phyloP scores from a whole-genome alignment of 2,797 vertebrate species.

The Anas flavirostris region DNA sequence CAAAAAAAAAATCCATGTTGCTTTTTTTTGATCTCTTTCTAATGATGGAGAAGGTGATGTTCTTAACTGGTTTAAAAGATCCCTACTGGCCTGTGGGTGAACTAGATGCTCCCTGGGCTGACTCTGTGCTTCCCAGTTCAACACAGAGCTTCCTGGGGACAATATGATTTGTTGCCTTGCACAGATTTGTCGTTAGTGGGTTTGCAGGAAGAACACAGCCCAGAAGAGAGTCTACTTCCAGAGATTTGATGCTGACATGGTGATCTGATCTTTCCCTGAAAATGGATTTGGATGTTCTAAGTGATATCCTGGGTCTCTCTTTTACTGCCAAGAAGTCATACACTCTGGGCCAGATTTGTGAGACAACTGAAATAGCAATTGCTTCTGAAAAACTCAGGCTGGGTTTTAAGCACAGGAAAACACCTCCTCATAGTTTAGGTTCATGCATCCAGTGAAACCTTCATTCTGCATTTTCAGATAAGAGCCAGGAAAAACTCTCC shows the following conservation, averaged over 20 bases:
- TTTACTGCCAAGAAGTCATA: background rate
- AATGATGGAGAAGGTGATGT: background rate
- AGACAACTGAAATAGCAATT: background rate
- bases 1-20: background rate
- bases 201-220: background rate
- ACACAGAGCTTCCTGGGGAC: background rate
- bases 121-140: background rate
- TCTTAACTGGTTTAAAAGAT: background rate
- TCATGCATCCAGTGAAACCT: background rate
- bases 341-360: background rate
- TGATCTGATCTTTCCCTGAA: background rate
- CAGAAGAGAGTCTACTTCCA: background rate
- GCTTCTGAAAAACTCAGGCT: background rate
- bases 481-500: background rate
- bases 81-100: background rate
- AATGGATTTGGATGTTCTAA: background rate
- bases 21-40: background rate
- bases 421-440: background rate
- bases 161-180: background rate
- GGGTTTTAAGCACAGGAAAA: background rate
- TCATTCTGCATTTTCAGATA: background rate
- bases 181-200: accelerated
- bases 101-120: background rate
- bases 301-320: background rate
- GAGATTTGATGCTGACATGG: background rate